Conservation (phyloP, 2,888 invertebrate genomes). For the Xestia sexstrigata region DNA sequence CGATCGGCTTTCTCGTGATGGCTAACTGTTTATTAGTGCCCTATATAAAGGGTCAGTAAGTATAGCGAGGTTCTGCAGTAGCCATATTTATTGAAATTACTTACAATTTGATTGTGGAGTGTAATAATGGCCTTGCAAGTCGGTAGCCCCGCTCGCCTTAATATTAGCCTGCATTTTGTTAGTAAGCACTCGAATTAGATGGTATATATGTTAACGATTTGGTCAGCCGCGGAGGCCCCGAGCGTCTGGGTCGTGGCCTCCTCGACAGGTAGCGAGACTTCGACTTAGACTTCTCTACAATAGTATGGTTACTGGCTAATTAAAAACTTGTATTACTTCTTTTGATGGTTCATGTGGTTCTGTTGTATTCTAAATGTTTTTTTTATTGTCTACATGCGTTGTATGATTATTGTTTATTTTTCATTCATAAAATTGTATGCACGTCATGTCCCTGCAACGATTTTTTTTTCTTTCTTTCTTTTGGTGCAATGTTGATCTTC, state of each 20-base stretch:
- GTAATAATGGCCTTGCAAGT: slow-evolving; percentile 85
- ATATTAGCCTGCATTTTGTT: slow-evolving; percentile 84
- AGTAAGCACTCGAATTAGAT: slow-evolving; percentile 84
- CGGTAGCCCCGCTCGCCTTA: slow-evolving; percentile 85
- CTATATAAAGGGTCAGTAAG: slow-evolving; percentile 85
- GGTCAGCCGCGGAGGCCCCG: slow-evolving; percentile 37
- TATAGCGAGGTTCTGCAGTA: slow-evolving; percentile 76
- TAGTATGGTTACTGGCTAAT: slow-evolving; percentile 4
- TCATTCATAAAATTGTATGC: too few species aligned
- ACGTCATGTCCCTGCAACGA: too few species aligned
- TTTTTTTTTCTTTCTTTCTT: too few species aligned
- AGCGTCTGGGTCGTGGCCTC: slow-evolving; percentile 37
- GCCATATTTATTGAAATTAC: slow-evolving; percentile 90
- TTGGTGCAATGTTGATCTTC: neutral
- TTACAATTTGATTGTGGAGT: slow-evolving; percentile 88
- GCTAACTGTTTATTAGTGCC: slow-evolving; percentile 88
- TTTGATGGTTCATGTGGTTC: neutral
- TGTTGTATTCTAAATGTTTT: too few species aligned
- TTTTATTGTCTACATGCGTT: too few species aligned
- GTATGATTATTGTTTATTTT: too few species aligned
- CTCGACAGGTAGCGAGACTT: slow-evolving; percentile 32
- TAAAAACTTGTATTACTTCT: neutral
- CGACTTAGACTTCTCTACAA: slow-evolving; percentile 6
- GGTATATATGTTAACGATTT: slow-evolving; percentile 75
- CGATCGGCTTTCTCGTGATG: slow-evolving; percentile 89